These are phyloP conservation scores for Prunella fulvescens DNA, from an alignment of 2,113 vertebrate species.

Conservation along the genomic window DNA sequence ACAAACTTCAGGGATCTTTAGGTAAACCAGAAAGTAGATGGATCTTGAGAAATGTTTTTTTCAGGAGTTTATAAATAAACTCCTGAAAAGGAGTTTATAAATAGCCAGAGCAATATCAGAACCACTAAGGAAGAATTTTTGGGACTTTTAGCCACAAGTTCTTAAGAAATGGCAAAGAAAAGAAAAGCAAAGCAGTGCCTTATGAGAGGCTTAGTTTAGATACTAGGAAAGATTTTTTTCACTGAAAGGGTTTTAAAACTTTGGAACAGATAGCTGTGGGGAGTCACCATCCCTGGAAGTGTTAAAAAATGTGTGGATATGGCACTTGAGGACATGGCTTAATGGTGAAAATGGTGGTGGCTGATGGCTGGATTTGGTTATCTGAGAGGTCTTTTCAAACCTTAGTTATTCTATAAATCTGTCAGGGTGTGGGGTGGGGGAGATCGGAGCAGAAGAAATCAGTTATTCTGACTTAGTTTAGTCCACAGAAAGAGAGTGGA, in stretches of 20 bases:
- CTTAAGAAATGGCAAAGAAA: not conserved
- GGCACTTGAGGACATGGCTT: not conserved
- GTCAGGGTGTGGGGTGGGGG: too few species aligned
- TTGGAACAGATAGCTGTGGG: not conserved
- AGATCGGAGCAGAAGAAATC: not conserved
- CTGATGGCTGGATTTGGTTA: not conserved
- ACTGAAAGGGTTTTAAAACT: not conserved
- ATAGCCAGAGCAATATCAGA: not conserved
- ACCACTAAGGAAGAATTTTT: not conserved
- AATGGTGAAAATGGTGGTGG: not conserved
- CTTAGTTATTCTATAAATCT: not conserved
- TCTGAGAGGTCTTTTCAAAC: not conserved
- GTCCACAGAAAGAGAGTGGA: not conserved
- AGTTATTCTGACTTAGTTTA: not conserved
- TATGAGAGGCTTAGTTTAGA: not conserved
- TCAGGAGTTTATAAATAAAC: not conserved
- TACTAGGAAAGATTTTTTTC: not conserved
- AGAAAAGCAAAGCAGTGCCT: not conserved
- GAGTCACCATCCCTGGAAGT: not conserved
- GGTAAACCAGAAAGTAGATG: not conserved
- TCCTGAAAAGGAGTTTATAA: too few species aligned
- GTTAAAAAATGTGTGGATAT: not conserved
- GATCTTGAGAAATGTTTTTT: not conserved
- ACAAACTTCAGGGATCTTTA: not conserved
- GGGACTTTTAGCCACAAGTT: not conserved